These are phyloP conservation scores for Epinephelus cyanopodus DNA, from an alignment of 2,113 vertebrate species.

Conservation along the genomic window DNA sequence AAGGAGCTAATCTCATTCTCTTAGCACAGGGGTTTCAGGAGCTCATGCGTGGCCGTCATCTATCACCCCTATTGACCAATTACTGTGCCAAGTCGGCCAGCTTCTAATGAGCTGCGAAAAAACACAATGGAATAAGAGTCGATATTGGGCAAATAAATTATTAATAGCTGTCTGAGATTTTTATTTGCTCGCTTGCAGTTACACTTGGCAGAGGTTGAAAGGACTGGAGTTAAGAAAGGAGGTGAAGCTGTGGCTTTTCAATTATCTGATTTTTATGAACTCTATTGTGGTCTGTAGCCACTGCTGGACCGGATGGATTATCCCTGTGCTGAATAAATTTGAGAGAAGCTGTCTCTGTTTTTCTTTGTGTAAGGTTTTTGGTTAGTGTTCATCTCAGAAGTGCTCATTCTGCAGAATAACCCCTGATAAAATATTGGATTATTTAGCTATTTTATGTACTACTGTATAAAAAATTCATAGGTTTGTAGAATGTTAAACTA, in stretches of 20 bases:
- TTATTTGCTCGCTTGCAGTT: conserved; percentile 74
- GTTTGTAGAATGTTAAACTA: not conserved
- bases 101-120: conserved; percentile 75
- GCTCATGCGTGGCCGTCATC: conserved; percentile 67
- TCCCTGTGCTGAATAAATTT: conserved; percentile 32
- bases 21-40: conserved; percentile 35
- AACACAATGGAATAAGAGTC: conserved; percentile 76
- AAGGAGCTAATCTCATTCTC: conserved; percentile 38
- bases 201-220: conserved; percentile 56
- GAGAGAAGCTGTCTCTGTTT: conserved; percentile 23
- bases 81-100: conserved; percentile 63
- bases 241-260: conserved; percentile 55
- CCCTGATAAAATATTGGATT: not conserved
- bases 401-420: not conserved
- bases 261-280: conserved; percentile 71
- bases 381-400: not conserved
- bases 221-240: conserved; percentile 38
- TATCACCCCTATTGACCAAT: conserved; percentile 78
- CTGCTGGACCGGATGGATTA: conserved; percentile 56
- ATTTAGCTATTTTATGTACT: not conserved
- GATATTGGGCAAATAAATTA: conserved; percentile 78
- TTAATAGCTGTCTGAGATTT: conserved; percentile 76
- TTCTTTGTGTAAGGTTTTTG: conserved; percentile 17
- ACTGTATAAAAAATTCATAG: not conserved
- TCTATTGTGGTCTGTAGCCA: conserved; percentile 51